Base-by-base conservation (phyloP, 2,113 vertebrate species). In the Zonotrichia leucophrys region DNA sequence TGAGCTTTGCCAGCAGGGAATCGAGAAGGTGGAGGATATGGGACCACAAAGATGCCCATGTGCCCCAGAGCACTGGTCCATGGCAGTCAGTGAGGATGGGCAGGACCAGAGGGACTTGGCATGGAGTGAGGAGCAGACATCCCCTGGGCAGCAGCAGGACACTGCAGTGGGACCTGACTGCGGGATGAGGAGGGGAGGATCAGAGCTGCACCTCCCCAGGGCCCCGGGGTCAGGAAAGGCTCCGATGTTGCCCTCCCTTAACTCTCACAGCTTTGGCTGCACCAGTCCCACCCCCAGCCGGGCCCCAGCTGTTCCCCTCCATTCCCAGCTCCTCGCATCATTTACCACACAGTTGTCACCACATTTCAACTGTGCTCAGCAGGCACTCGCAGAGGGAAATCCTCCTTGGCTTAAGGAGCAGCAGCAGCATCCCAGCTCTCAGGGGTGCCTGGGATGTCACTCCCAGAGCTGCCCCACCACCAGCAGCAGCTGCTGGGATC, bases 171-270 rank as follows among this genome's bases (percentile, higher is more conserved):
- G 62, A 52, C 15, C 8, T 7, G 47, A 14, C 25, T 4, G 7
- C 53, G 16, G 39, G 35, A 20, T 0, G 1, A 75, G 66, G 22
- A 66, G 42, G 27, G 28, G 18, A 63, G 46, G 64, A 69, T 24
- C 63, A 30, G 76, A 28, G 35, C 39, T 25, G 3, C 62, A 25
- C 53, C 66, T 41, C 18, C 47, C 14, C 14, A 27, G 15, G 39
- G 44, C 15, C 2, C 39, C 0, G 0, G 60, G 49, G 15, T 22
- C 10, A 0, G 60, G 9, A 62, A 47, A 1, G 4, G 44, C 53
- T 69, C 15, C 0, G 0, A 9, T 25, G 52, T 56, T 14, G 2
- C 49, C 59, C 37, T 41, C 56, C 58, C 62, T 56, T 24, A 92
- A 60, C 1, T 66, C 81, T 70, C 78, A 31, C 44, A 83, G 86